A percentile compares a stretch with the other conserved stretches of the same genome.
These are phyloP conservation scores for Trogon surrucura DNA, from an alignment of 2,113 vertebrate genomes.

Conservation along the genomic window DNA sequence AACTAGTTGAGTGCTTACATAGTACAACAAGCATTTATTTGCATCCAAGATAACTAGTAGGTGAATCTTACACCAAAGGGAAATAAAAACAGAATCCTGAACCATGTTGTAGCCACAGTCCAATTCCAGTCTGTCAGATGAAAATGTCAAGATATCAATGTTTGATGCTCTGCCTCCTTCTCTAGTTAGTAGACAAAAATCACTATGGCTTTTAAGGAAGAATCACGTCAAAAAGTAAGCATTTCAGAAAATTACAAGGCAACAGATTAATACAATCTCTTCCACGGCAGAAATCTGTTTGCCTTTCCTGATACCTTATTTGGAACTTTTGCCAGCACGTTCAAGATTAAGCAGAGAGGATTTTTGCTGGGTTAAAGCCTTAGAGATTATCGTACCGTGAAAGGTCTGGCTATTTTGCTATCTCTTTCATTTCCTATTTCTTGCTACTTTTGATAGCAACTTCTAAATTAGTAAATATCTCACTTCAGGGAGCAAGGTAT, in stretches of 20 bases:
- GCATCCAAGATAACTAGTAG: not conserved
- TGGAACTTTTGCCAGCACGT: not conserved
- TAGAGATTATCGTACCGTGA: not conserved
- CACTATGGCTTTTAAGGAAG: not conserved
- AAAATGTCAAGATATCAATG: not conserved
- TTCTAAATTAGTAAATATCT: constrained; percentile 54
- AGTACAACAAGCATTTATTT: not conserved
- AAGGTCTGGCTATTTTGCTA: not conserved
- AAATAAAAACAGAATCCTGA: not conserved
- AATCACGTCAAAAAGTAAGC: not conserved
- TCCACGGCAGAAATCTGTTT: not conserved
- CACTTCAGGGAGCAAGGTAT: not conserved
- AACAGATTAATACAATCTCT: not conserved
- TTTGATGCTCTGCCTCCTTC: not conserved
- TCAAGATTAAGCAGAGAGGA: constrained; percentile 15
- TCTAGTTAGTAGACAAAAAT: not conserved
- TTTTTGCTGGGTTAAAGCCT: constrained; percentile 27
- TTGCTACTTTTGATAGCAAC: constrained; percentile 4
- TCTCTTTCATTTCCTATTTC: constrained; percentile 13
- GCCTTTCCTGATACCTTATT: not conserved
- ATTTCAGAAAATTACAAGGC: constrained; percentile 9
- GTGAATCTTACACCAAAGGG: not conserved
- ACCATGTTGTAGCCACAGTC: not conserved
- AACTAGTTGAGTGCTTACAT: not conserved
- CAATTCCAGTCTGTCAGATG: not conserved